phyloP scores from a whole-genome alignment of 2,797 vertebrate species.

The Acestrorhynchus altus region DNA sequence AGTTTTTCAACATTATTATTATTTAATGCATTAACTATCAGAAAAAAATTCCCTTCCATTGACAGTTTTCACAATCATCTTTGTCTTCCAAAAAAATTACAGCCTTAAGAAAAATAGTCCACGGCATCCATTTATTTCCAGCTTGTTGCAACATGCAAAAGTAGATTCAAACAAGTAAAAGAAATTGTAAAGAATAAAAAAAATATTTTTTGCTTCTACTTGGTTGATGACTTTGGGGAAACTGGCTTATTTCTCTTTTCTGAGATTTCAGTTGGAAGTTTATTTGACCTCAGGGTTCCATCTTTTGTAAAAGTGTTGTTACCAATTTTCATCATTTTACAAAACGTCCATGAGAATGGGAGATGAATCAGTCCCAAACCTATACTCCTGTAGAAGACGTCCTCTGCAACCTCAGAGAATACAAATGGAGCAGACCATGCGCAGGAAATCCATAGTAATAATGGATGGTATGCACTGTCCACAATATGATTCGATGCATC shows the following conservation, averaged over 20 bases:
- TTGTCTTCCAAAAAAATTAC: neutral
- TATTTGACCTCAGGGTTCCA: neutral
- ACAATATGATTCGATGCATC: slow-evolving; percentile 24
- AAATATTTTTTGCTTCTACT: neutral
- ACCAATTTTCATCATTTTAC: neutral
- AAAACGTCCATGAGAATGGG: neutral
- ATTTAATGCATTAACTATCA: too few species aligned
- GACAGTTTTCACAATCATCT: neutral
- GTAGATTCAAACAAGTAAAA: neutral
- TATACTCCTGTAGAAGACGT: neutral
- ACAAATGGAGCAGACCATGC: slow-evolving; percentile 36
- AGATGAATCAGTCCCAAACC: neutral
- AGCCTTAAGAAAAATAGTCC: slow-evolving; percentile 17
- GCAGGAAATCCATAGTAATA: slow-evolving; percentile 33
- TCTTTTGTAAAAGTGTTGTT: neutral
- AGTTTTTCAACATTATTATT: neutral
- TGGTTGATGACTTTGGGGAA: neutral
- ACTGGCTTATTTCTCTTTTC: neutral
- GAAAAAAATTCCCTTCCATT: neutral
- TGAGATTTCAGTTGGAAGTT: slow-evolving; percentile 19
- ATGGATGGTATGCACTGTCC: slow-evolving; percentile 13
- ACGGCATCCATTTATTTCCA: neutral
- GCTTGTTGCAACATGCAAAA: slow-evolving; percentile 28
- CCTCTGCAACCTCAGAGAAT: neutral
- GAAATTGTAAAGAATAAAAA: neutral